Conservation (phyloP, 2,113 vertebrate genomes). For the Tachysurus vachellii region DNA sequence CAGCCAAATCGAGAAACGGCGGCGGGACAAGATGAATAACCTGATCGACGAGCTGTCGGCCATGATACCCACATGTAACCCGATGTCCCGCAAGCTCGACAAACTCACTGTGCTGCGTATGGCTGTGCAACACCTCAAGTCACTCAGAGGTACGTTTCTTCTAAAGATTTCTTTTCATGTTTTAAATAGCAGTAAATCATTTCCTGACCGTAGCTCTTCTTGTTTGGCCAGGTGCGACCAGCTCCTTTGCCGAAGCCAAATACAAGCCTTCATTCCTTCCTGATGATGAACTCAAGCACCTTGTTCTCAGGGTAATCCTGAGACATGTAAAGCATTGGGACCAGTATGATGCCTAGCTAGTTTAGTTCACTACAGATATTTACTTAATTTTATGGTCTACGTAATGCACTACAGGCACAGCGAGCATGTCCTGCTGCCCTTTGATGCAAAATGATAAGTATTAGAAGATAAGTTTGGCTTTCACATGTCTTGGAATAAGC, state of each 20-base stretch:
- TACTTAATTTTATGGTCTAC: no score
- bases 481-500: neutral
- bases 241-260: slow-evolving; percentile 77
- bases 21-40: slow-evolving; percentile 92
- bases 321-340: neutral
- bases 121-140: slow-evolving; percentile 89
- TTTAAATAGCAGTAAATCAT: neutral
- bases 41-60: slow-evolving; percentile 88
- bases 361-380: neutral
- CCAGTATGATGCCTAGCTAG: neutral
- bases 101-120: slow-evolving; percentile 91
- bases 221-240: slow-evolving; percentile 72
- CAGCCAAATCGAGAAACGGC: slow-evolving; percentile 90
- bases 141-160: slow-evolving; percentile 76
- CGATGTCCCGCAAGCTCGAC: slow-evolving; percentile 85
- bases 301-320: slow-evolving; percentile 80
- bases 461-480: neutral
- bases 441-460: neutral
- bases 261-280: slow-evolving; percentile 88
- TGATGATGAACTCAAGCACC: slow-evolving; percentile 83
- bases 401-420: no score
- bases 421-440: neutral
- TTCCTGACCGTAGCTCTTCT: neutral
- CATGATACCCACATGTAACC: slow-evolving; percentile 89
- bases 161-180: neutral